These are phyloP conservation scores for Coracias cyanogaster DNA, from an alignment of 2,797 vertebrate species.

Conservation along the genomic window DNA sequence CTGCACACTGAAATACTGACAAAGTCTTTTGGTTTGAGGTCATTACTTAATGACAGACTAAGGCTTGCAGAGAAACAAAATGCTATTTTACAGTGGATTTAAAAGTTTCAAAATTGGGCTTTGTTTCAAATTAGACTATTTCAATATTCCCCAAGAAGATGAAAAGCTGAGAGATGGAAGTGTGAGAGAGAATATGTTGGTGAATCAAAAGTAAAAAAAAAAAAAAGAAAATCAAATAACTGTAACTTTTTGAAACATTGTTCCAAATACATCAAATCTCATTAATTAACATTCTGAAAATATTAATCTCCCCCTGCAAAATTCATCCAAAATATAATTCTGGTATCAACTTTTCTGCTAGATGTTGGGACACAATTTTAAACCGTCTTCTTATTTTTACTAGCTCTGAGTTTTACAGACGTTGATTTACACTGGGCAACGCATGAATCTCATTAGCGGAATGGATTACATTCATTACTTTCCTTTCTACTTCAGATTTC, in stretches of 20 bases:
- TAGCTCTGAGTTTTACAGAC: neutral
- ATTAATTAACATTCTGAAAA: neutral
- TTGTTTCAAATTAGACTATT: neutral
- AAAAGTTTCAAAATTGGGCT: neutral
- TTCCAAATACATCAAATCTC: neutral
- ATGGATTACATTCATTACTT: neutral
- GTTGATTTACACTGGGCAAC: neutral
- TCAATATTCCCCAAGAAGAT: neutral
- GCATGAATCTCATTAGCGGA: neutral
- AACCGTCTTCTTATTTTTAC: neutral
- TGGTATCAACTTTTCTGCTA: neutral
- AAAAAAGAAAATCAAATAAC: neutral
- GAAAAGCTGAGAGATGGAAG: neutral
- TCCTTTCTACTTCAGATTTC: neutral
- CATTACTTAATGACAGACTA: neutral
- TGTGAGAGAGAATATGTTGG: neutral
- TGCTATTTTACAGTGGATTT: neutral
- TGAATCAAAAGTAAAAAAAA: neutral
- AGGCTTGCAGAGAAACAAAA: neutral
- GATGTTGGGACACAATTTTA: neutral
- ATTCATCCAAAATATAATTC: neutral
- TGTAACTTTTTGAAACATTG: neutral
- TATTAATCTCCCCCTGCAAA: neutral
- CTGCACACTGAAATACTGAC: neutral
- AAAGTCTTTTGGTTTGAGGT: neutral